Evolutionary conservation across 1,140 invertebrate genomes (phyloP), one percentile per base, ranked within the genome.

Genomic region (Metaphire vulgaris): DNA sequence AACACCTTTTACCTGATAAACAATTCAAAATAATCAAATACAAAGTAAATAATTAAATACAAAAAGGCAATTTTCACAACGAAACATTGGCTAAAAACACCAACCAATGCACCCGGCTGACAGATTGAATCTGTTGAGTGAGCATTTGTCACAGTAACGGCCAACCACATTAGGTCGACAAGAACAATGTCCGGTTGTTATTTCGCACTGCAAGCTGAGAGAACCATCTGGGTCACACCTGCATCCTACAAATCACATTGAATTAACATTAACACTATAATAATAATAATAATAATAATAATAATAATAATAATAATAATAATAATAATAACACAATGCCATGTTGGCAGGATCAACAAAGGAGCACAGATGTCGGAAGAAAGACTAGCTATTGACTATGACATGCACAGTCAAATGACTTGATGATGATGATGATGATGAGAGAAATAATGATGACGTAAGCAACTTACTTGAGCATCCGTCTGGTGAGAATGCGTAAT

Each of bases 101-200:
- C 69, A 79, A 86, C 85, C 84, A 26, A 85, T 79, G 81, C 86
- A 87, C 1, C 86, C 86, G 70, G 84, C 84, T 1, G 84, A 80
- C 67, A 86, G 80, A 81, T 87, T 85, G 77, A 82, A 85, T 74
- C 83, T 85, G 79, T 87, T 87, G 34, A 91, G 89, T 82, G 90
- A 90, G 85, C 97, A 99, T 34, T 88, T 82, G 82, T 93, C 90
- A 85, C 97, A 99, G 79, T 91, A 90, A 69, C 89, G 88, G 1
- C 96, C 96, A 12, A 89, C 87, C 14, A 92, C 92, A 84, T 94
- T 92, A 80, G 93, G 91, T 87, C 94, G 94, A 87, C 95, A 98
- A 14, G 90, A 90, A 86, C 96, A 98, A 79, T 92, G 89, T 26
- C 95, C 95, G 76, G 88, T 87, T 0, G 90, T 89, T 64, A 90